Evolutionary conservation across 2,113 vertebrate species (phyloP).

Genomic region (Anarhynchus alexandrinus): DNA sequence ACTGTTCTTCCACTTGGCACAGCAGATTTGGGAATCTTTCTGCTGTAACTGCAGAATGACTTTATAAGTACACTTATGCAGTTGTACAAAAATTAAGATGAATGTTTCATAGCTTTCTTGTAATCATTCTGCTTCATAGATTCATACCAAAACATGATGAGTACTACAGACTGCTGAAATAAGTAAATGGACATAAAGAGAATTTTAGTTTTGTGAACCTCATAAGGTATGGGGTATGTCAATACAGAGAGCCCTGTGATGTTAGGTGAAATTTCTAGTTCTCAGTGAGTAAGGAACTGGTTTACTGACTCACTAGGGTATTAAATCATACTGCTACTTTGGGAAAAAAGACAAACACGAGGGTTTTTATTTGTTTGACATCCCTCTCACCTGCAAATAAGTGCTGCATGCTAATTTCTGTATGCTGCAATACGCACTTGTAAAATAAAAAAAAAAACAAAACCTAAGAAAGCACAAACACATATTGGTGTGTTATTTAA

Average conservation of each 20-base stretch:
- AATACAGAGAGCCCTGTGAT: neutral
- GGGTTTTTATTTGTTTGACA: neutral
- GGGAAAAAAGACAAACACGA: neutral
- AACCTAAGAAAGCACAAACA: neutral
- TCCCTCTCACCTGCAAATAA: neutral
- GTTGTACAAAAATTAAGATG: neutral
- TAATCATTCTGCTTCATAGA: neutral
- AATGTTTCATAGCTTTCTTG: neutral
- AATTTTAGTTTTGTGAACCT: neutral
- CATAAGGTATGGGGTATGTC: neutral
- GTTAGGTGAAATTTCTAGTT: neutral
- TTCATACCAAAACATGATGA: neutral
- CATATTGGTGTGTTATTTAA: neutral
- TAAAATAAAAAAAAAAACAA: neutral
- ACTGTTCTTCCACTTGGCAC: neutral
- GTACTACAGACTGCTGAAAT: neutral
- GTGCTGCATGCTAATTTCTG: neutral
- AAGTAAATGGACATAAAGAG: neutral
- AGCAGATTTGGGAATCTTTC: neutral
- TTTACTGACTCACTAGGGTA: neutral
- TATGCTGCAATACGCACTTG: neutral
- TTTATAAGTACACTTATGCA: neutral
- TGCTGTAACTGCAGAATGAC: neutral
- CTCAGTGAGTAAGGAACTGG: neutral
- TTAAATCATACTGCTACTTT: neutral